A percentile compares a stretch with the other conserved stretches of the same genome.
These are phyloP conservation scores for Calameuta pallipes DNA, from an alignment of 2,888 invertebrate species.

Conservation along the genomic window DNA sequence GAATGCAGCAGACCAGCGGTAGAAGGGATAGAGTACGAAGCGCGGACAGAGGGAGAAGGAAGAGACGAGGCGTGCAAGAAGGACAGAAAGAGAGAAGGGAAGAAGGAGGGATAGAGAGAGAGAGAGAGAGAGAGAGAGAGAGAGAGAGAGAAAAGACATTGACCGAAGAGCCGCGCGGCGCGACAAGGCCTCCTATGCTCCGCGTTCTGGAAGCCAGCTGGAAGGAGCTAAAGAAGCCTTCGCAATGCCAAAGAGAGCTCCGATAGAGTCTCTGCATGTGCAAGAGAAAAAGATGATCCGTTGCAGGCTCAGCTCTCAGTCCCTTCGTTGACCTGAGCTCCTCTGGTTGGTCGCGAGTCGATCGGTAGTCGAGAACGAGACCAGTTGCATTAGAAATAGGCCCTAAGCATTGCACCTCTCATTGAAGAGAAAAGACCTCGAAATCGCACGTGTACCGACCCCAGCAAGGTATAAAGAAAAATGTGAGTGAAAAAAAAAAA, in stretches of 20 bases:
- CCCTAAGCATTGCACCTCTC: neutral
- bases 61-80: slow-evolving; percentile 21
- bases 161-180: slow-evolving; percentile 61
- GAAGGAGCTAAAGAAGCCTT: slow-evolving; percentile 33
- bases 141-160: slow-evolving; percentile 51
- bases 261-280: neutral
- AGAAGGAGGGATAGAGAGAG: slow-evolving; percentile 21
- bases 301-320: neutral
- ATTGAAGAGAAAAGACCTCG: neutral
- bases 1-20: slow-evolving; percentile 38
- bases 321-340: neutral
- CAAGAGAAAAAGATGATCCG: neutral
- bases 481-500: neutral
- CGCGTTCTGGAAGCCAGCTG: slow-evolving; percentile 51
- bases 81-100: slow-evolving; percentile 23
- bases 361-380: neutral
- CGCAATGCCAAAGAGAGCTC: neutral
- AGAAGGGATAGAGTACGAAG: slow-evolving; percentile 27
- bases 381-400: neutral
- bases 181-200: slow-evolving; percentile 52
- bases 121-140: slow-evolving; percentile 25
- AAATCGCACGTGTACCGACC: neutral
- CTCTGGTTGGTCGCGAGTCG: neutral
- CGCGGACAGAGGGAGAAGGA: slow-evolving; percentile 24
- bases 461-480: neutral